phyloP scores from a whole-genome alignment of 2,888 invertebrate species.

The Thumatha senex region DNA sequence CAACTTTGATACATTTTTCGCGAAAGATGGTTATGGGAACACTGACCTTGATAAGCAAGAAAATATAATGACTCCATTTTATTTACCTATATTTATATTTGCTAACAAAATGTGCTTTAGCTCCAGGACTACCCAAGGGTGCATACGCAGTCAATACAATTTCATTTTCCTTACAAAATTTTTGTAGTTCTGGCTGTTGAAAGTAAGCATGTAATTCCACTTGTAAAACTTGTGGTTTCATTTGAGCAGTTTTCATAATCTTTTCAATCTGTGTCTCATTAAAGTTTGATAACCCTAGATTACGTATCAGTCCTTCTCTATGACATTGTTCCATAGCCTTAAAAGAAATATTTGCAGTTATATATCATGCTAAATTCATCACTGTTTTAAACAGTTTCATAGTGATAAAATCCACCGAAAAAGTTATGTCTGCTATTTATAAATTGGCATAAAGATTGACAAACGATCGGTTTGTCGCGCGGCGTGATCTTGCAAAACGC shows the following conservation, averaged over 20 bases:
- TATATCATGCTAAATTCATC: no score
- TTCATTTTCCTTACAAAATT: conserved; percentile 84
- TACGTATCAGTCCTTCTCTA: conserved; percentile 83
- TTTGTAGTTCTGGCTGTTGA: conserved; percentile 86
- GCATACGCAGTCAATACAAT: conserved; percentile 88
- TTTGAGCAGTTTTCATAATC: conserved; percentile 82
- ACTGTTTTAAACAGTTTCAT: no score
- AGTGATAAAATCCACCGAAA: no score
- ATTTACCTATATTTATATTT: conserved; percentile 85
- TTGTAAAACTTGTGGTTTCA: conserved; percentile 89
- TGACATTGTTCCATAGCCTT: conserved; percentile 89
- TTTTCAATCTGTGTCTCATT: conserved; percentile 86
- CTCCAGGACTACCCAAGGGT: conserved; percentile 88
- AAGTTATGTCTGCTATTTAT: no score
- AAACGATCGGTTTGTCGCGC: no score
- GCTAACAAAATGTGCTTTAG: conserved; percentile 84
- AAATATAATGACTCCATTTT: no score
- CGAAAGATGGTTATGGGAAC: no score
- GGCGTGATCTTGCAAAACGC: no score
- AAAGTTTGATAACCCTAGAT: conserved; percentile 93
- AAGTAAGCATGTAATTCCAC: conserved; percentile 90
- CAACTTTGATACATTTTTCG: no score
- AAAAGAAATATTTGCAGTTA: no score
- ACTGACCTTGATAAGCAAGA: no score
- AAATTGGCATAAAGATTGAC: no score